These are phyloP conservation scores for Mus spretus DNA, from an alignment of 2,797 vertebrate genomes.

Conservation along the genomic window DNA sequence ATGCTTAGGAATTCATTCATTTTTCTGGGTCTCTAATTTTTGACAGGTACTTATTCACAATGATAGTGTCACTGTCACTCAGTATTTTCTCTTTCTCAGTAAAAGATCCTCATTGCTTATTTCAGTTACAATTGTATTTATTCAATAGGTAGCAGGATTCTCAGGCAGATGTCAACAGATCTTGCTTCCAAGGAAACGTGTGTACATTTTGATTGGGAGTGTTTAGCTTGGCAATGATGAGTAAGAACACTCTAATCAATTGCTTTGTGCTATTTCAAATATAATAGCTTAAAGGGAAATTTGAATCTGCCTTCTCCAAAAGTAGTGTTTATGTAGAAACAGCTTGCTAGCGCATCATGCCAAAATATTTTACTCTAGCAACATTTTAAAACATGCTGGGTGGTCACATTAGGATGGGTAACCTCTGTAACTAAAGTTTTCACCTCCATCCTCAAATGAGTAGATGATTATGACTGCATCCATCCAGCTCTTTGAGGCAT, in stretches of 20 bases:
- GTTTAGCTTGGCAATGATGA: conserved; percentile 50
- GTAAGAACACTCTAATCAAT: conserved; percentile 14
- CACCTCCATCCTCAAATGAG: neutral
- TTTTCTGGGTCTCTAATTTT: neutral
- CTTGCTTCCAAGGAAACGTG: conserved; percentile 33
- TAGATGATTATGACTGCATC: neutral
- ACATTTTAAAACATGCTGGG: neutral
- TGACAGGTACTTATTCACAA: neutral
- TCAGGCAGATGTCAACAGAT: conserved; percentile 57
- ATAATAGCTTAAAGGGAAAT: conserved; percentile 16
- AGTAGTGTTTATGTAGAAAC: neutral
- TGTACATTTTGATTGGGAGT: conserved; percentile 7
- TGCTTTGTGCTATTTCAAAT: neutral
- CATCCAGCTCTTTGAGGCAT: neutral
- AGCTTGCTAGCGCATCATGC: neutral
- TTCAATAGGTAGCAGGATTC: conserved; percentile 47
- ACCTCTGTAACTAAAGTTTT: neutral
- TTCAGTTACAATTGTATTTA: conserved; percentile 42
- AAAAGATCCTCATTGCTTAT: conserved; percentile 15
- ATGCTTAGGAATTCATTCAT: neutral
- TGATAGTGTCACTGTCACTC: neutral
- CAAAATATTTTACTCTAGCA: neutral
- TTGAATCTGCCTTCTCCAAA: conserved; percentile 46
- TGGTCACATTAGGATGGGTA: neutral
- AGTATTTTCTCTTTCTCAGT: neutral